Conservation (phyloP, 2,888 invertebrate genomes). For the Caenorhabditis sp. region DNA sequence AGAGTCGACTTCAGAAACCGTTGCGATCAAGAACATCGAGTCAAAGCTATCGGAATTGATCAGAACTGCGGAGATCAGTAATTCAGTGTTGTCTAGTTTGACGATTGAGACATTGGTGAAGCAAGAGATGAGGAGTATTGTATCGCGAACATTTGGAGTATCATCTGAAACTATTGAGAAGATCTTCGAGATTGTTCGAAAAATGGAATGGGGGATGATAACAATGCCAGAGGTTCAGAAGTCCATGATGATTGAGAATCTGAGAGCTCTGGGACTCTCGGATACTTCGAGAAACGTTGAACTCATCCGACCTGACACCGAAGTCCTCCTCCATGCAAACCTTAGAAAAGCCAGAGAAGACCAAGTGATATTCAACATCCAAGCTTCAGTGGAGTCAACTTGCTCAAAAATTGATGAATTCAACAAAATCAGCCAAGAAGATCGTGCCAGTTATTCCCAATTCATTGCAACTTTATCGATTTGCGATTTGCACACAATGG, state of each 20-base stretch:
- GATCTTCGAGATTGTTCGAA: constrained; percentile 27
- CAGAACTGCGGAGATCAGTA: neutral
- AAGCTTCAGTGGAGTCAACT: constrained; percentile 22
- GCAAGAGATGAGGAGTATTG: constrained; percentile 25
- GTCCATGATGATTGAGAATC: constrained; percentile 23
- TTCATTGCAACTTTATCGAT: constrained; percentile 35
- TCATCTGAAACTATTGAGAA: constrained; percentile 15
- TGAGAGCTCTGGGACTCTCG: constrained; percentile 6
- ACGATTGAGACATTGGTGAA: neutral
- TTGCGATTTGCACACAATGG: constrained; percentile 38
- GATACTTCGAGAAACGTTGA: constrained; percentile 7
- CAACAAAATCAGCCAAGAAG: constrained; percentile 14
- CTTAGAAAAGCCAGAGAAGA: constrained; percentile 31
- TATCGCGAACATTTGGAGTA: constrained; percentile 30
- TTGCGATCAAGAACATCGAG: neutral
- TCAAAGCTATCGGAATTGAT: neutral
- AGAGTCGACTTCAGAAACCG: neutral
- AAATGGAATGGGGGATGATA: constrained; percentile 33
- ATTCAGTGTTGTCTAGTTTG: neutral
- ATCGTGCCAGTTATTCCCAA: constrained; percentile 23
- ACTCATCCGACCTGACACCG: constrained; percentile 13
- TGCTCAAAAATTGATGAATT: constrained; percentile 25
- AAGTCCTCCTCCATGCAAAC: constrained; percentile 27
- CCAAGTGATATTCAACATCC: constrained; percentile 36
- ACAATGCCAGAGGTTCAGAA: constrained; percentile 31